Base-by-base conservation (phyloP, 53 echinoderm and acorn worm species). In the Paracentrotus lividus region DNA sequence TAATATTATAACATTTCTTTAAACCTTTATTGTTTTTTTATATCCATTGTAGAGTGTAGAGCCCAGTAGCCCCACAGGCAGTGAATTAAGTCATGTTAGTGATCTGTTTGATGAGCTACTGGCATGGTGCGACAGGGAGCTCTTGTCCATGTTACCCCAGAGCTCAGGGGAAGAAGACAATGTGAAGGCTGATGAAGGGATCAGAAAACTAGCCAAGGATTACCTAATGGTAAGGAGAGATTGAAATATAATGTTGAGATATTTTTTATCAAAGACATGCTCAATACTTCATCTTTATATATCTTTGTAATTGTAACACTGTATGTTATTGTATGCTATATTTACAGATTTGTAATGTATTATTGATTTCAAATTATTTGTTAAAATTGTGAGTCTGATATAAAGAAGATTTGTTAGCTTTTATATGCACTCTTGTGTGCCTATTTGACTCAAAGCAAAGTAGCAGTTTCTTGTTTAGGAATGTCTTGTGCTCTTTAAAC, bases 71-170 rank as follows among this genome's bases (percentile, higher is more conserved):
- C 92, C 92, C 77, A 78, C 92, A 36, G 81, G 33, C 77, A 78
- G 58, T 15, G 40, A 42, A 24, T 77, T 26, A 23, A 49, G 81
- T 78, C 40, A 57, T 57, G 92, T 95, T 47, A 55, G 54, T 69
- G 34, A 55, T 87, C 56, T 44, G 15, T 88, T 94, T 94, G 94
- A 88, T 92, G 96, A 95, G 89, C 93, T 97, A 6, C 69, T 97
- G 1, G 93, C 96, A 12, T 97, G 97, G 97, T 94, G 95, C 84
- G 96, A 95, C 85, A 94, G 95, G 93, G 97, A 97, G 90, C 91
- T 97, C 40, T 66, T 96, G 5, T 95, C 97, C 27, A 51, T 90
- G 16, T 49, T 97, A 53, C 42, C 76, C 90, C 91, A 91, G 94
- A 61, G 61, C 36, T 45, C 84, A 91, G 94, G 93, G 61, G 56